phyloP scores from a whole-genome alignment of 1,140 invertebrate species.

The Zeugodacus cucurbitae region DNA sequence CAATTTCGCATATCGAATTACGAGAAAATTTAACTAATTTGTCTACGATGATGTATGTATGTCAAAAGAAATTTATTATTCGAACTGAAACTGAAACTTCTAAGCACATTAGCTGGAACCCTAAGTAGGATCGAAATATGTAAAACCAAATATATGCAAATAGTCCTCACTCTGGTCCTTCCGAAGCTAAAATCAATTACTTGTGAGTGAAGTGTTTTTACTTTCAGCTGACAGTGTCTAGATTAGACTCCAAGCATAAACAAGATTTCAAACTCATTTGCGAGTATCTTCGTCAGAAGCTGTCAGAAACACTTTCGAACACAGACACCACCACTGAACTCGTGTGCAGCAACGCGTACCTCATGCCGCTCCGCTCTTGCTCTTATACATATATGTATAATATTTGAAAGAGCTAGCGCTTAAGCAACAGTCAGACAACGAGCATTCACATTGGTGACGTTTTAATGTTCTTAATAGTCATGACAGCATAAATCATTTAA shows the following conservation, averaged over 20 bases:
- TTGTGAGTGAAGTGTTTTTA: neutral
- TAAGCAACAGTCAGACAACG: neutral
- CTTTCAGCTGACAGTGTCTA: neutral
- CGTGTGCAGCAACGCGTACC: neutral
- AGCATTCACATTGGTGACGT: neutral
- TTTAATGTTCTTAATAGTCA: constrained; percentile 37
- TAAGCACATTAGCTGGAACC: too few species aligned
- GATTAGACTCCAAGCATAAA: neutral
- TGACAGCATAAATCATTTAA: constrained; percentile 38
- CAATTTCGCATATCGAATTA: too few species aligned
- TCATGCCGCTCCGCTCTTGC: neutral
- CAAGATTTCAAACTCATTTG: neutral
- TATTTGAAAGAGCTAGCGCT: neutral
- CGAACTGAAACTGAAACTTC: too few species aligned
- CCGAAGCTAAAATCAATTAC: neutral
- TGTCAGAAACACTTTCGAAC: constrained; percentile 22
- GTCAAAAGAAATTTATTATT: too few species aligned
- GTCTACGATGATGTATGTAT: too few species aligned
- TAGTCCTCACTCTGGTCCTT: too few species aligned
- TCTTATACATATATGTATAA: neutral
- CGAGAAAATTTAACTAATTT: too few species aligned
- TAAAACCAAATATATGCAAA: too few species aligned
- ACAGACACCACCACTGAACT: neutral
- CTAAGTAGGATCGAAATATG: too few species aligned
- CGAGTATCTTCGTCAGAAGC: neutral